These are phyloP conservation scores for Phalacrocorax carbo DNA, from an alignment of 2,113 vertebrate genomes.

Conservation along the genomic window DNA sequence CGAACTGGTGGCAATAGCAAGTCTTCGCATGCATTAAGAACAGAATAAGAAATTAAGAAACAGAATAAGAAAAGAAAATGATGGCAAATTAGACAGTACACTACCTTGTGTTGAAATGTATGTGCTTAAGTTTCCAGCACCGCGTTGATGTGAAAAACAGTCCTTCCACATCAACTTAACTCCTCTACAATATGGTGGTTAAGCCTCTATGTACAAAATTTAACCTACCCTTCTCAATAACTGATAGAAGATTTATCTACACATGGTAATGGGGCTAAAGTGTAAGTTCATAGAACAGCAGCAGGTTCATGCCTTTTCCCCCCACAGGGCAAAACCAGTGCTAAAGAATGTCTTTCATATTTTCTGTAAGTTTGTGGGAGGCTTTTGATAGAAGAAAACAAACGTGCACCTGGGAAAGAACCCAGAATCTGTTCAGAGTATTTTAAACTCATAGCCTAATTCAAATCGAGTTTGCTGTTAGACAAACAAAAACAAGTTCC, in stretches of 20 bases:
- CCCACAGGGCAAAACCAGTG: no score
- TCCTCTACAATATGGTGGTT: neutral
- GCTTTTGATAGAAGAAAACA: neutral
- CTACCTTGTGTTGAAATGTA: neutral
- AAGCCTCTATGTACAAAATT: neutral
- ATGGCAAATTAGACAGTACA: neutral
- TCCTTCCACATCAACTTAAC: neutral
- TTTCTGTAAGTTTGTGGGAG: neutral
- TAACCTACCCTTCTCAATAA: neutral
- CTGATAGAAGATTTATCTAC: neutral
- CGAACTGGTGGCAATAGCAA: neutral
- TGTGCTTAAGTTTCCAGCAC: neutral
- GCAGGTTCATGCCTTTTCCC: rapidly evolving
- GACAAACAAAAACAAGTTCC: neutral
- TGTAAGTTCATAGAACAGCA: neutral
- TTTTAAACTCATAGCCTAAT: neutral
- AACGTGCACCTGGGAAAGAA: neutral
- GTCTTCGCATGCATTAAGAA: neutral
- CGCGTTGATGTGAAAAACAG: neutral
- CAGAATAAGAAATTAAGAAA: neutral
- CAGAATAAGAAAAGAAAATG: no score
- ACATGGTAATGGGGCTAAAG: neutral
- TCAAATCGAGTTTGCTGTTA: neutral
- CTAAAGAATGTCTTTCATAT: rapidly evolving
- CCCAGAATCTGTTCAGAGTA: neutral